Evolutionary conservation across 1,140 invertebrate genomes (phyloP).

Genomic region (Bombus superbus): DNA sequence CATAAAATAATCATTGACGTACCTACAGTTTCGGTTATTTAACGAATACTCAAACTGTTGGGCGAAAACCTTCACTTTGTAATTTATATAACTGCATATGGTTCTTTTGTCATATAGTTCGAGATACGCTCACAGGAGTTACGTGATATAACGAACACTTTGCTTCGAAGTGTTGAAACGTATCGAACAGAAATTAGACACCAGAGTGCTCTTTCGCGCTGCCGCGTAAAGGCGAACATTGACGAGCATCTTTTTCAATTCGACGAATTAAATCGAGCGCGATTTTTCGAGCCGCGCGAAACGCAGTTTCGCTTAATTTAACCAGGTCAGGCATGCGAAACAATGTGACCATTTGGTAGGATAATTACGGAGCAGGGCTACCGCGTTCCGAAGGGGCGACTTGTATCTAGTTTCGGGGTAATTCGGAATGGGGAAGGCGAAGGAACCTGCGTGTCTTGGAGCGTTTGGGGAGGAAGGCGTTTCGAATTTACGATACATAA

Average conservation of each 20-base stretch:
- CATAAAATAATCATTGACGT: background rate
- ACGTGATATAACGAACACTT: no score
- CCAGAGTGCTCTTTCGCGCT: rapidly evolving
- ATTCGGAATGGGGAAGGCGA: constrained; percentile 21
- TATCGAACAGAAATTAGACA: no score
- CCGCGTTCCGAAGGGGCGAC: constrained; percentile 55
- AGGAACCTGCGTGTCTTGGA: constrained; percentile 20
- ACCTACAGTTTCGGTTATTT: rapidly evolving
- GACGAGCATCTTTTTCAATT: background rate
- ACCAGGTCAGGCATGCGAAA: constrained; percentile 52
- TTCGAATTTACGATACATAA: constrained; percentile 58
- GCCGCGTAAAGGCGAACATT: rapidly evolving
- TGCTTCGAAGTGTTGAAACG: no score
- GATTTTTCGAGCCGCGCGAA: constrained; percentile 37
- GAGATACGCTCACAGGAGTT: no score
- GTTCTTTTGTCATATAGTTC: no score
- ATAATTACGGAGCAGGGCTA: constrained; percentile 57
- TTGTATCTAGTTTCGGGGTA: constrained; percentile 39
- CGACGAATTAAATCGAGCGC: constrained; percentile 28
- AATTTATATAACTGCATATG: no score
- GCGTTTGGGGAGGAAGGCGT: constrained; percentile 32
- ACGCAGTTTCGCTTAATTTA: constrained; percentile 57
- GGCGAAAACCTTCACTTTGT: no score
- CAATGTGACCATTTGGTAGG: constrained; percentile 65
- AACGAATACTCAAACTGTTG: background rate